A percentile compares a stretch with the other conserved stretches of the same genome.
Conservation (phyloP, 2,113 vertebrate genomes). For the Panthera uncia region DNA sequence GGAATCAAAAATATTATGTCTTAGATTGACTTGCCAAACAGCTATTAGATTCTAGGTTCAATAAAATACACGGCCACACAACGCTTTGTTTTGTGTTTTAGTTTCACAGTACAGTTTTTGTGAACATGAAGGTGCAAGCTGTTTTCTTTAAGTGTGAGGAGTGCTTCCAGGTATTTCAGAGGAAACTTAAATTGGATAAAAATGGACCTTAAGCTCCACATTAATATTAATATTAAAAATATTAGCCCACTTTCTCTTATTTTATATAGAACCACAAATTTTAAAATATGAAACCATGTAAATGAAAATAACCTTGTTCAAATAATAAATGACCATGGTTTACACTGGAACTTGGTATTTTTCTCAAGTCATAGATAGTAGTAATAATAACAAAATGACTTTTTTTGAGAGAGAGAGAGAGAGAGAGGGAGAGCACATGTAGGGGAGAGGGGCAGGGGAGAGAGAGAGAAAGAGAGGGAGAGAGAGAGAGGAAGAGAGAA, state of each 20-base stretch:
- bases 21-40: background rate
- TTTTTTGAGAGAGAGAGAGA: background rate
- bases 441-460: too few species aligned
- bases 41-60: background rate
- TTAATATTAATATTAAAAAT: conserved; percentile 20
- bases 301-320: conserved; percentile 35
- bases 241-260: background rate
- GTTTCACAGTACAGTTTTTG: conserved; percentile 17
- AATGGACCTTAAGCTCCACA: conserved; percentile 53
- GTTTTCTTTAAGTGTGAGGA: conserved; percentile 49
- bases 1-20: background rate
- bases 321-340: background rate
- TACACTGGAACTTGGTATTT: background rate
- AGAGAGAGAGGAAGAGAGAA: too few species aligned
- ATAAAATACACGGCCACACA: background rate
- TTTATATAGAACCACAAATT: conserved; percentile 18
- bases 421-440: too few species aligned
- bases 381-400: background rate
- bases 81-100: conserved; percentile 34
- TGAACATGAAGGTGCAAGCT: background rate
- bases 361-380: background rate
- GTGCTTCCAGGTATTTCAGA: conserved; percentile 40
- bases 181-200: conserved; percentile 52
- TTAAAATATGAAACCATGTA: conserved; percentile 41
- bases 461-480: too few species aligned